Percentiles rank a stretch among this genome's conserved stretches.
Conservation (phyloP, 2,113 vertebrate species). For the Syngnathoides biaculeatus region DNA sequence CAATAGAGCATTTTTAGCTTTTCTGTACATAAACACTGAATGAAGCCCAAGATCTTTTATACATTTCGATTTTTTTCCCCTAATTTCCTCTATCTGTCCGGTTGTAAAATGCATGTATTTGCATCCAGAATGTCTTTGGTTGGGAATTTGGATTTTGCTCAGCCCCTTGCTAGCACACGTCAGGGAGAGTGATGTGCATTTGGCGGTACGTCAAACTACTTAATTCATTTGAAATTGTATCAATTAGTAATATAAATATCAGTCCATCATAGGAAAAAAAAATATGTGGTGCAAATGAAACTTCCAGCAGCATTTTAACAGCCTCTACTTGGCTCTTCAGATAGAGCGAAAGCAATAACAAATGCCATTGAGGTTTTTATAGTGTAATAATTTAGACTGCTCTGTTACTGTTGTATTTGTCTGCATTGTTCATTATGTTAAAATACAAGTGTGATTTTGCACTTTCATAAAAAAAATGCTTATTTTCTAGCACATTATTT, state of each 20-base stretch:
- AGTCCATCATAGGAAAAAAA: too few relatives aligned
- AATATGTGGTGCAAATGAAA: too few relatives aligned
- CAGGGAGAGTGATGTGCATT: not conserved
- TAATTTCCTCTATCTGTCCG: too few relatives aligned
- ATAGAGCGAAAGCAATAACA: not conserved
- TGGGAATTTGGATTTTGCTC: not conserved
- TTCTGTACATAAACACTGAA: not conserved
- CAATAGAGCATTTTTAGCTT: not conserved
- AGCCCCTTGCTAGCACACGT: not conserved
- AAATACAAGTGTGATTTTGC: not conserved
- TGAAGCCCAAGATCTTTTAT: not conserved
- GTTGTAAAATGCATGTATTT: too few relatives aligned
- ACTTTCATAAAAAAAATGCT: too few relatives aligned
- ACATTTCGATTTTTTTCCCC: too few relatives aligned
- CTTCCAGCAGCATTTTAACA: not conserved
- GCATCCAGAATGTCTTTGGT: not conserved
- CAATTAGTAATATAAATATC: too few relatives aligned
- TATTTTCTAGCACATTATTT: not conserved
- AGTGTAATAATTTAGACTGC: not conserved
- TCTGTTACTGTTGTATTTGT: not conserved
- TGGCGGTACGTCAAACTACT: not conserved
- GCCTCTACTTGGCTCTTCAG: not conserved
- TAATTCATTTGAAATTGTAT: too few relatives aligned
- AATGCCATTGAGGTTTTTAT: not conserved
- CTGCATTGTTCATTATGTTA: not conserved